A percentile compares a stretch with the other conserved stretches of the same genome.
Conservation (phyloP, 2,888 invertebrate species). For the Pollenia labialis region DNA sequence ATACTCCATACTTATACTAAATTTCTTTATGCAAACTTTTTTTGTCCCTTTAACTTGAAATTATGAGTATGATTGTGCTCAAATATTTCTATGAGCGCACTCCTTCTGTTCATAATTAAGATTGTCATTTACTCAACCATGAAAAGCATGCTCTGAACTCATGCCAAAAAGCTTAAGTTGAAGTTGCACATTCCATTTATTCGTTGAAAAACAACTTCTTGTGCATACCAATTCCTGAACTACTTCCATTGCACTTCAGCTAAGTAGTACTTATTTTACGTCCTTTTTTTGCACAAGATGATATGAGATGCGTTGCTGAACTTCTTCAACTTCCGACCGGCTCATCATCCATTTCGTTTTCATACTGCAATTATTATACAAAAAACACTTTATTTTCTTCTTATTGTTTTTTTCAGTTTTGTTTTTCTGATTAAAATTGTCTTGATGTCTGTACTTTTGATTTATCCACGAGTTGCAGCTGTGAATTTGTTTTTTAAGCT, state of each 20-base stretch:
- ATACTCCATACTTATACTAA: not conserved
- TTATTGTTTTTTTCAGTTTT: not conserved
- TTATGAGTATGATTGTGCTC: not conserved
- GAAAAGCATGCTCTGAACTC: slow-evolving; percentile 51
- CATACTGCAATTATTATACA: slow-evolving; percentile 18
- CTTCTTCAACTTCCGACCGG: slow-evolving; percentile 12
- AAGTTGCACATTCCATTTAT: slow-evolving; percentile 26
- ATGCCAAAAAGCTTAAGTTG: slow-evolving; percentile 36
- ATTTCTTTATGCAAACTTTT: not conserved
- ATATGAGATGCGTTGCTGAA: not conserved
- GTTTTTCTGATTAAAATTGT: not conserved
- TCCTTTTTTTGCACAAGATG: slow-evolving; percentile 11
- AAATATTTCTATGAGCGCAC: slow-evolving; percentile 25
- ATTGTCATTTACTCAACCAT: slow-evolving; percentile 74
- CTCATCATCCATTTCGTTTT: not conserved
- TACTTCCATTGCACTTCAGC: not conserved
- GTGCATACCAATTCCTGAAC: slow-evolving; percentile 18
- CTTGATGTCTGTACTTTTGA: slow-evolving; percentile 48
- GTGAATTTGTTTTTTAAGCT: slow-evolving; percentile 73
- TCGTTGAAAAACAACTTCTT: not conserved
- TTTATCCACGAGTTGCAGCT: slow-evolving; percentile 67
- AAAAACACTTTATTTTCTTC: slow-evolving; percentile 40
- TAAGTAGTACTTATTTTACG: slow-evolving; percentile 5
- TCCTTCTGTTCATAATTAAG: slow-evolving; percentile 73
- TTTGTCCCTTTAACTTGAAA: not conserved